Base-by-base conservation (phyloP, 1,140 invertebrate genomes). In the Teleogryllus occipitalis region DNA sequence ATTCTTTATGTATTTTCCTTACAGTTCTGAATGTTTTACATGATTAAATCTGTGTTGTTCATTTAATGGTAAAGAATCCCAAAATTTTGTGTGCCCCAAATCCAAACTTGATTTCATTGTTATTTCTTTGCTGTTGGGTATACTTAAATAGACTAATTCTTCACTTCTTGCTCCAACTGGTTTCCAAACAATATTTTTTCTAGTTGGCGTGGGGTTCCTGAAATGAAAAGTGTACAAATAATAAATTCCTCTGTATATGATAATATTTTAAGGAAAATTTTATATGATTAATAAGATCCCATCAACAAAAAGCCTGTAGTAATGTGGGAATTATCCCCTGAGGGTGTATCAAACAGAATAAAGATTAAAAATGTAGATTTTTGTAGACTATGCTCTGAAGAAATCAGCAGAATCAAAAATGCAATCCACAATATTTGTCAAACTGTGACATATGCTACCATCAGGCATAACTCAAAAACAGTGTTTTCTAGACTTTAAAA, bases 31-130 rank as follows among this genome's bases (percentile, higher is more conserved):
- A 39, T 39, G 27, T 39, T 39, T 39, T 39, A 39, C 27, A 39
- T 39, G 27, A 39, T 39, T 39, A 39, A 39, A 39, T 39, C 27
- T 8, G 8, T 78, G 77, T 7, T 46, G 48, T 82, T 91, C 89
- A 10, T 86, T 84, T 54, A 91, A 88, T 6, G 87, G 83, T 7
- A 91, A 87, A 12, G 84, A 86, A 80, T 87, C 86, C 90, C 90
- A 91, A 83, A 91, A 90, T 10, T 87, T 81, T 76, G 85, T 86
- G 0, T 89, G 83, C 6, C 87, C 88, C 74, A 90, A 86, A 82
- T 90, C 88, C 3, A 82, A 79, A 79, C 83, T 86, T 15, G 83
- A 82, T 74, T 87, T 85, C 84, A 90, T 87, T 46, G 82, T 77
- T 73, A 86, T 83, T 8, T 87, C 83, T 14, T 84, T 84, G 2